phyloP scores from a whole-genome alignment of 1,140 invertebrate species.

The Drosophila asahinai region DNA sequence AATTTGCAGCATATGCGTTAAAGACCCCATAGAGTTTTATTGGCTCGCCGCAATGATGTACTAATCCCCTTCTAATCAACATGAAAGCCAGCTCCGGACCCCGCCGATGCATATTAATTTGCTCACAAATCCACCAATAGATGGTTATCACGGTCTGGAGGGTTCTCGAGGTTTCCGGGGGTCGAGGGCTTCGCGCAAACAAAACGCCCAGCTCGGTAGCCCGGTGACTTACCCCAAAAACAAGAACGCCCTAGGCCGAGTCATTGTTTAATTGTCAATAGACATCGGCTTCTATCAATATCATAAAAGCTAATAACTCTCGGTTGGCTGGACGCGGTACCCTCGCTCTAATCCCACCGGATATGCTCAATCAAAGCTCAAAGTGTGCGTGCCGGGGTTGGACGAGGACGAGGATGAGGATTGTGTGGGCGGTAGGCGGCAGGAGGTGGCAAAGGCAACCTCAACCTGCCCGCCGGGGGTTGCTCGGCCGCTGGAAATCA shows the following conservation, averaged over 20 bases:
- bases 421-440: constrained; percentile 20
- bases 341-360: constrained; percentile 80
- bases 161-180: constrained; percentile 17
- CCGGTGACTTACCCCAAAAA: constrained; percentile 54
- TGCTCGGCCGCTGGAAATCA: constrained; percentile 75
- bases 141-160: constrained; percentile 48
- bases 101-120: constrained; percentile 59
- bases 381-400: constrained; percentile 60
- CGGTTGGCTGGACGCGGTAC: constrained; percentile 76
- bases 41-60: constrained; percentile 58
- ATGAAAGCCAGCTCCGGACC: constrained; percentile 51
- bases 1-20: constrained; percentile 71
- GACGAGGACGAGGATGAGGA: constrained; percentile 20
- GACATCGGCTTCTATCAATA: constrained; percentile 84
- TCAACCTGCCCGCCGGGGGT: constrained; percentile 51
- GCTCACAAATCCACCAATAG: constrained; percentile 39
- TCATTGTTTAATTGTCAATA: constrained; percentile 85
- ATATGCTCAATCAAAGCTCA: constrained; percentile 85
- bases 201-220: constrained; percentile 58
- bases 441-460: constrained; percentile 44
- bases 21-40: constrained; percentile 53
- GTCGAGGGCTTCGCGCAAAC: constrained; percentile 44
- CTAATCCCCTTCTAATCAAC: constrained; percentile 76
- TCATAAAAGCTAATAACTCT: constrained; percentile 85
- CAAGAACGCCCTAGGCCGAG: constrained; percentile 28